Conservation (phyloP, 2,113 vertebrate genomes). For the Harpagus bidentatus region DNA sequence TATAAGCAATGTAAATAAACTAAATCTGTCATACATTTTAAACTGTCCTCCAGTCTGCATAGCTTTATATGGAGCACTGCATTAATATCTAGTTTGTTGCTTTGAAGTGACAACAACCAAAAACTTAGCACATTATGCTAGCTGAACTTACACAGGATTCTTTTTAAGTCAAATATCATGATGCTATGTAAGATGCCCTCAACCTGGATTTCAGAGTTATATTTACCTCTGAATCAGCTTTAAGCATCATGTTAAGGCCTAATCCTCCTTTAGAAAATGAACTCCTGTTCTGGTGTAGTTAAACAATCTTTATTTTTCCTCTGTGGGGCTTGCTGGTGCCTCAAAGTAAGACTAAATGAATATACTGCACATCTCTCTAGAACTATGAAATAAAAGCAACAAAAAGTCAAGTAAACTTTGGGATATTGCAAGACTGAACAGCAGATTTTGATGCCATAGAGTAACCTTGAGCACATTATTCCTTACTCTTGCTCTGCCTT, state of each 20-base stretch:
- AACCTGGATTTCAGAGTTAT: constrained; percentile 54
- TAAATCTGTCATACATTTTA: background rate
- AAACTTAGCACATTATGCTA: background rate
- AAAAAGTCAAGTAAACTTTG: background rate
- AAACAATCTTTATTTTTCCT: background rate
- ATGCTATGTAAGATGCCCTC: background rate
- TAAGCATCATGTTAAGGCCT: constrained; percentile 41
- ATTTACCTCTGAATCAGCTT: constrained; percentile 65
- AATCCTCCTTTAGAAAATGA: constrained; percentile 49
- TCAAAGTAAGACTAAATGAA: background rate
- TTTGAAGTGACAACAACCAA: background rate
- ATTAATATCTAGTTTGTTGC: background rate
- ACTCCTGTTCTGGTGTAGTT: background rate
- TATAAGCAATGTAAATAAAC: background rate
- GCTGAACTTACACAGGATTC: background rate
- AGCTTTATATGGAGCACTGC: background rate
- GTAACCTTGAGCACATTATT: background rate
- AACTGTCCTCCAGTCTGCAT: background rate
- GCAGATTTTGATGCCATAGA: background rate
- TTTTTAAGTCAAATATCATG: background rate
- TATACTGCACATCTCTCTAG: background rate
- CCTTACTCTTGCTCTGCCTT: background rate
- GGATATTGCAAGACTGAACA: background rate
- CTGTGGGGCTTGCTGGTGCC: background rate
- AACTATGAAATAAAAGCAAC: background rate